phyloP scores from a whole-genome alignment of 1,140 invertebrate genomes.

The Drosophila virilis region DNA sequence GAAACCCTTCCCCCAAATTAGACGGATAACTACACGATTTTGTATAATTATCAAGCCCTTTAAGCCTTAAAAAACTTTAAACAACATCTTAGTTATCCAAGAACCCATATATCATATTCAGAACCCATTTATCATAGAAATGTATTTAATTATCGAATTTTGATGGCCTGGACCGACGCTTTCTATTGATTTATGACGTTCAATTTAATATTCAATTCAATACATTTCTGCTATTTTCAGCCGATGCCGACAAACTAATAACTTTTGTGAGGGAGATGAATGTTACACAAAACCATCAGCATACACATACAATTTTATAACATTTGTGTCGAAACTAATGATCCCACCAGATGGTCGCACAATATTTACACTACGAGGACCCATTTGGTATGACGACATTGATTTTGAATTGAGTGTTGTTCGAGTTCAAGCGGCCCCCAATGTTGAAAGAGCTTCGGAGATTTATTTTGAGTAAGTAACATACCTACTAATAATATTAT shows the following conservation, averaged over 20 bases:
- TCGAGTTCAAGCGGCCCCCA: slow-evolving; percentile 85
- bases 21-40: no score
- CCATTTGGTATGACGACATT: slow-evolving; percentile 88
- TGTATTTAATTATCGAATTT: no score
- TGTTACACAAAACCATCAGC: slow-evolving; percentile 92
- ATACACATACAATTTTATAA: slow-evolving; percentile 96
- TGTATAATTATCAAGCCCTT: no score
- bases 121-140: no score
- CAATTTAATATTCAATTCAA: no score
- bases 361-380: slow-evolving; percentile 94
- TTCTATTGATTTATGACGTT: no score
- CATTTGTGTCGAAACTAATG: slow-evolving; percentile 92
- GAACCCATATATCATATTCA: no score
- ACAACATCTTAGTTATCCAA: no score
- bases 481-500: no score
- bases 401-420: slow-evolving; percentile 72
- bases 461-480: slow-evolving; percentile 88
- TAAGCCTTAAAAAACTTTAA: no score
- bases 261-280: slow-evolving; percentile 89
- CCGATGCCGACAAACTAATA: slow-evolving; percentile 90
- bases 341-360: slow-evolving; percentile 87
- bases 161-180: no score
- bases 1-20: no score
- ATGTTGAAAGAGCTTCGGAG: slow-evolving; percentile 87
- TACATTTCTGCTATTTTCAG: slow-evolving; percentile 84